These are phyloP conservation scores for Drosophila sp. DNA, from an alignment of 1,140 invertebrate genomes.

Conservation along the genomic window DNA sequence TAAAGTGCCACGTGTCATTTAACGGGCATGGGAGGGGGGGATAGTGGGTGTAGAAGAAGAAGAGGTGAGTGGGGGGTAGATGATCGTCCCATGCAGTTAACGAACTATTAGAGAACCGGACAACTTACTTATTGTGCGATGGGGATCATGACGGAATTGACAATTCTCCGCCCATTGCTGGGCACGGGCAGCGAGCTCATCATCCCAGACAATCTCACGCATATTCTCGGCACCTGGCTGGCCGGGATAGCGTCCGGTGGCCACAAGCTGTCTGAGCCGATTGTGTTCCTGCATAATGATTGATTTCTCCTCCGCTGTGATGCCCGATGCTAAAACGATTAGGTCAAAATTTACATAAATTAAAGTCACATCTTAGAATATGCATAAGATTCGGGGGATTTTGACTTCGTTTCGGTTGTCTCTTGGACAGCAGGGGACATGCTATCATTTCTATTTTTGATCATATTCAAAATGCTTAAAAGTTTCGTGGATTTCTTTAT, in stretches of 20 bases:
- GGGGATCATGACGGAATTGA: slow-evolving; percentile 88
- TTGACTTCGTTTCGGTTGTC: slow-evolving; percentile 1
- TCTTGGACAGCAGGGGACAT: slow-evolving; percentile 36
- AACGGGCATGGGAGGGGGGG: not conserved
- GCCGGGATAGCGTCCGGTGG: slow-evolving; percentile 89
- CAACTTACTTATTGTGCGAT: slow-evolving; percentile 86
- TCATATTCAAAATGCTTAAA: slow-evolving; percentile 58
- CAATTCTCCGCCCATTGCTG: slow-evolving; percentile 93
- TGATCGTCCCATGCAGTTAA: not conserved
- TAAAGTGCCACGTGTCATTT: slow-evolving; percentile 45
- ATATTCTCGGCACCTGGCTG: slow-evolving; percentile 91
- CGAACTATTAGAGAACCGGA: not conserved
- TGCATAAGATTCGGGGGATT: slow-evolving; percentile 36
- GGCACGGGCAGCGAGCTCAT: slow-evolving; percentile 91
- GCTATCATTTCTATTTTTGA: slow-evolving; percentile 78
- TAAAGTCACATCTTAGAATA: slow-evolving; percentile 45
- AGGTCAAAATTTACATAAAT: slow-evolving; percentile 73
- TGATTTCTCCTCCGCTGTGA: slow-evolving; percentile 89
- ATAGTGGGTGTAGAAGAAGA: not conserved
- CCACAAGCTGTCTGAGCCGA: slow-evolving; percentile 89
- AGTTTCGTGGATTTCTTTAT: slow-evolving; percentile 44
- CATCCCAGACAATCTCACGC: slow-evolving; percentile 95
- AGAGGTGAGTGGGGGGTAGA: not conserved
- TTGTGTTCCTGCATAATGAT: slow-evolving; percentile 92
- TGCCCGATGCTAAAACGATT: slow-evolving; percentile 84